These are phyloP conservation scores for Elaeidobius kamerunicus DNA, from an alignment of 2,888 invertebrate genomes.

Conservation along the genomic window DNA sequence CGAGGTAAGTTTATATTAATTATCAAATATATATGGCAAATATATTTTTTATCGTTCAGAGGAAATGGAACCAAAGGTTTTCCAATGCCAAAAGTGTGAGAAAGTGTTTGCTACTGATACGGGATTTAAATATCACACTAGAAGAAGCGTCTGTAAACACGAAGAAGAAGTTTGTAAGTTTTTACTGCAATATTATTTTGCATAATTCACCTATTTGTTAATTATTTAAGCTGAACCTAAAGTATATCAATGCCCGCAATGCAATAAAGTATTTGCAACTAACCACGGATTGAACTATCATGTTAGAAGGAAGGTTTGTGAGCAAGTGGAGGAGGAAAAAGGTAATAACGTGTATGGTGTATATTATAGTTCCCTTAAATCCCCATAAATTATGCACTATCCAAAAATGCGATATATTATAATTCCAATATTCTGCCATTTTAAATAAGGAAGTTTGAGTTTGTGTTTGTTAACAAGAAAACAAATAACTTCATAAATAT, in stretches of 20 bases:
- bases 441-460: too few species aligned
- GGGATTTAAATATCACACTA: slow-evolving; percentile 27
- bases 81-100: slow-evolving; percentile 28
- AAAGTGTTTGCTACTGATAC: slow-evolving; percentile 26
- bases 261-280: slow-evolving; percentile 25
- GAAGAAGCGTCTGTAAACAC: slow-evolving; percentile 28
- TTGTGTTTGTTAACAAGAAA: too few species aligned
- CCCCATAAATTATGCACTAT: too few species aligned
- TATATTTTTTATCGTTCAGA: too few species aligned
- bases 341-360: too few species aligned
- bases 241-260: slow-evolving; percentile 14
- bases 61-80: slow-evolving; percentile 26
- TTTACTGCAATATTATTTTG: too few species aligned
- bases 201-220: too few species aligned
- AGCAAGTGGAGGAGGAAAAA: slow-evolving; percentile 25
- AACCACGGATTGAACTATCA: slow-evolving; percentile 24
- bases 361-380: too few species aligned
- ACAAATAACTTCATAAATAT: too few species aligned
- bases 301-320: slow-evolving; percentile 23
- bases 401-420: too few species aligned
- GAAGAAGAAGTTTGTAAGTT: slow-evolving; percentile 23
- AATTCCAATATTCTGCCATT: too few species aligned
- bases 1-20: slow-evolving; percentile 20
- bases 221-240: slow-evolving; percentile 20
- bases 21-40: not conserved